Evolutionary conservation across 2,113 vertebrate genomes (phyloP), one percentile per base, ranked within the genome.

Genomic region (Chloebia gouldiae): DNA sequence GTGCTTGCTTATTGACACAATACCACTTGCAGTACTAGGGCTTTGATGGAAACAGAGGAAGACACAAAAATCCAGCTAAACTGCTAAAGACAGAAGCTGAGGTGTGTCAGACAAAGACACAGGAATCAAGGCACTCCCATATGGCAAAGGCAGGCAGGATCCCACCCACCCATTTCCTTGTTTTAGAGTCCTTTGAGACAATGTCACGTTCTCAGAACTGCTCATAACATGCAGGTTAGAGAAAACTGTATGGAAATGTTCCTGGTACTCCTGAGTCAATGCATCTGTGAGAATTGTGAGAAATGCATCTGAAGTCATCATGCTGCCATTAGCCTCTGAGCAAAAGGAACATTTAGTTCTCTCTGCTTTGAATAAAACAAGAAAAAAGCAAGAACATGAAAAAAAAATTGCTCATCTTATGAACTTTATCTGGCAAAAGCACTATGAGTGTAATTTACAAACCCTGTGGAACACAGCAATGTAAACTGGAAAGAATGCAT

Each of bases 1-100:
- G 87, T 91, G 81, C 60, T 96, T 95, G 66, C 75, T 96, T 97
- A 92, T 95, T 95, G 92, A 93, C 42, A 19, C 45, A 92, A n/a
- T 33, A 75, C 27, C 47, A 28, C 95, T 95, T 59, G 63, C 78
- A 85, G 24, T 42, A 81, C 42, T 12, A 3, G 65, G 47, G 44
- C 15, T 92, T 70, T 84, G 92, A 61, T 51, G 24, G 93, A 90
- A 91, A 75, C 28, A 80, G 71, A 60, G 79, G 84, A 70, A 90
- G 68, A 31, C 2, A 83, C 56, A 83, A 84, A 78, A 75, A 81
- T 71, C 15, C 33, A 54, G 27, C 31, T 7, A 19, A 63, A 25
- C 25, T 54, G 37, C 51, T 39, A 9, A n/a, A 77, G 68, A 20
- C 42, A 33, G 37, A 79, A 39, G 16, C 18, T 92, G 75, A 92